phyloP scores from a whole-genome alignment of 1,140 invertebrate genomes.

The Rhizoglyphus robini region DNA sequence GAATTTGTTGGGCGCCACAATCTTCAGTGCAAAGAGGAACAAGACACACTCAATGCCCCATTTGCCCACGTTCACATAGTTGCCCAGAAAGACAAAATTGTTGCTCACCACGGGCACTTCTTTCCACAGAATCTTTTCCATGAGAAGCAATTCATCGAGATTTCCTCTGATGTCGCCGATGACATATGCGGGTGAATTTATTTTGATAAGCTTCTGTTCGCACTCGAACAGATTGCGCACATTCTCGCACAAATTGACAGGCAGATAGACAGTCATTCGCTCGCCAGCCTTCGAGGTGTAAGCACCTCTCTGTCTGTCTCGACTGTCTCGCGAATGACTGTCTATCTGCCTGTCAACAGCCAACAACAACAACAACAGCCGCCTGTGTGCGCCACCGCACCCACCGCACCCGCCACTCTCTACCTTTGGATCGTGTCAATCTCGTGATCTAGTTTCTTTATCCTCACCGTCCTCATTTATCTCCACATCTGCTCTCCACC shows the following conservation, averaged over 20 bases:
- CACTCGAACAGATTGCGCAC: slow-evolving; percentile 26
- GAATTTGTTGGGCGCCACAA: slow-evolving; percentile 45
- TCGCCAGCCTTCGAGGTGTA: no score
- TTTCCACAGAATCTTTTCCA: slow-evolving; percentile 47
- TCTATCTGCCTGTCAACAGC: no score
- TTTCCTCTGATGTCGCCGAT: slow-evolving; percentile 45
- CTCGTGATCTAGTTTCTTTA: no score
- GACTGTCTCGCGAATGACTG: no score
- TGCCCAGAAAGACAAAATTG: slow-evolving; percentile 48
- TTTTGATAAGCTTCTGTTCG: slow-evolving; percentile 31
- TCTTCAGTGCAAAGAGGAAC: slow-evolving; percentile 50
- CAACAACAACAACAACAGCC: no score
- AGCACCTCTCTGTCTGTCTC: no score
- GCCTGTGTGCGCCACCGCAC: no score
- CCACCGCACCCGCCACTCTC: no score
- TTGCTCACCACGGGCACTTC: slow-evolving; percentile 37
- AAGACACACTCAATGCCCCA: slow-evolving; percentile 40
- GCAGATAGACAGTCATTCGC: no score
- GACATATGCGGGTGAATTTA: slow-evolving; percentile 42
- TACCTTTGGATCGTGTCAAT: no score
- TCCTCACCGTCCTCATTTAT: no score
- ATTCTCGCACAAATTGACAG: neutral
- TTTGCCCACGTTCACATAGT: slow-evolving; percentile 50
- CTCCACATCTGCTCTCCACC: no score
- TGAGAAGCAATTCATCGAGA: slow-evolving; percentile 41